Base-by-base conservation (phyloP, 92 coral and sea anemone species). In the Pocillopora meandrina region DNA sequence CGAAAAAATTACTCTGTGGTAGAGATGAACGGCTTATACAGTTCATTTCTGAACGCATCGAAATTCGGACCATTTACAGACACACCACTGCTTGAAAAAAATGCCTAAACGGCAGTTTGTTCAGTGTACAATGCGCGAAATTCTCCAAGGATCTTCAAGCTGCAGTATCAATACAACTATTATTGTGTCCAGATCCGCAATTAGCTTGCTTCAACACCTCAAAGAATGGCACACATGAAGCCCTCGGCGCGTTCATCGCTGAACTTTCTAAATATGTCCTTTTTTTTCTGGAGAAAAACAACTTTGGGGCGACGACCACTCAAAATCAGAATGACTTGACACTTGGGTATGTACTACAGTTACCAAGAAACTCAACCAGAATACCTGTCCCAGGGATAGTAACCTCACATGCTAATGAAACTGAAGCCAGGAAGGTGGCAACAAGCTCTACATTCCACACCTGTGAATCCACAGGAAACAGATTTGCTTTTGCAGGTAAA, bases 21-120 rank as follows among this genome's bases (percentile, higher is more conserved):
- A 42, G 90, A 89, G 67, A 96, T 96, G 96, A 78, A 72, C 8
- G 98, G 93, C 33, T 66, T 96, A 15, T 96, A 96, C 70, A 85
- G 87, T 14, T 92, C 89, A 14, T 87, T 96, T 10, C 14, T 21
- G 33, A 83, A 92, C 63, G 18, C 73, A 1, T 19, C 78, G 1
- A 88, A 86, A 12, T 85, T 96, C 31, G 80, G 90, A 15, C 89
- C 95, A 17, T 86, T 85, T 56, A 67, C 26, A 19, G 67, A 79
- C 49, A n/a, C 85, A 8, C 57, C 52, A 82, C 90, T 75, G 4
- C 82, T 65, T n/a, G n/a, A 17, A 26, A 12, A 18, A 13, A 42
- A 52, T 75, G 86, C 31, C 10, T 5, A 2, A 1, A 0, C 16
- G 18, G 49, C 1, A 3, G 0, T 47, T 14, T 64, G 67, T 0